Evolutionary conservation across 2,113 vertebrate genomes (phyloP), one percentile per base, ranked within the genome.

Genomic region (Stigmatopora argus): DNA sequence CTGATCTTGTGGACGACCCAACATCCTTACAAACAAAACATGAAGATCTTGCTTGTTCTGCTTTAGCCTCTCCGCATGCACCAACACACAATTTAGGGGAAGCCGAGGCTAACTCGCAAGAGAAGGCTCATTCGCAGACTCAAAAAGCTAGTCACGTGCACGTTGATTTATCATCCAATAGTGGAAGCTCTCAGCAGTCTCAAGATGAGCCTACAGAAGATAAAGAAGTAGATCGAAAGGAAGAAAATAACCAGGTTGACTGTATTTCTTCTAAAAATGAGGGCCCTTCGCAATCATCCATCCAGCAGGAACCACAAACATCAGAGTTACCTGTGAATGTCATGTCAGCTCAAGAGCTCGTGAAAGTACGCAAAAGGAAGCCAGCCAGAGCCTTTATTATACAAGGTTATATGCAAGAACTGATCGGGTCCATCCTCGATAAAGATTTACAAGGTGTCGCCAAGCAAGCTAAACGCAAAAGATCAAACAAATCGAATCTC

Each of bases 331-430:
- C 85, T 0, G 5, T 86, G 13, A 85, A 82, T 75, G 67, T 85
- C 31, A 87, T 88, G 83, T 87, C 89, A 18, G 87, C 86, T 63
- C 87, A 89, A 74, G 87, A 90, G 66, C 66, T 89, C 19, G 87
- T 88, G 4, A 89, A 89, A 72, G 83, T 88, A 26, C 80, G 85
- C 34, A 88, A 87, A 75, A 82, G 86, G 71, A 87, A 85, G 59
- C 72, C 88, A 11, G 68, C 81, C 7, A 82, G 74, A 34, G 71
- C 79, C 0, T 81, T 79, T 64, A 31, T 85, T 21, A 78, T 84
- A 38, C 80, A 86, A 78, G 85, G 81, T 58, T 78, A 82, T 62
- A 84, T 83, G 68, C 75, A 85, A 64, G 82, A 86, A 64, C 60
- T 77, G n/a, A 53, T 75, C 0, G 61, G 78, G 17, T 67, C 79